Evolutionary conservation across 2,888 invertebrate genomes (phyloP).

Genomic region (Hydriomena furcata): DNA sequence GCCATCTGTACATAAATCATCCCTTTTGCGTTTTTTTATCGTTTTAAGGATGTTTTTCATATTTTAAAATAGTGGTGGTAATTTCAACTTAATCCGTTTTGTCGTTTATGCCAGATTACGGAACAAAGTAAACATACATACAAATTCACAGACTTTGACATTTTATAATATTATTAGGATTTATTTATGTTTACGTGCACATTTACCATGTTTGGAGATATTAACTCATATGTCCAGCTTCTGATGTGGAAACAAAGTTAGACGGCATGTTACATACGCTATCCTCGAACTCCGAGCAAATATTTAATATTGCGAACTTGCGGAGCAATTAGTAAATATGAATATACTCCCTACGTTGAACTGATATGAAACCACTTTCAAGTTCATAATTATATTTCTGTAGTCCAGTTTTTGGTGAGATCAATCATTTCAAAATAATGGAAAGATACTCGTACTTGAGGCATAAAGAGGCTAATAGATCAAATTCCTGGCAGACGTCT

Average conservation of each 20-base stretch:
- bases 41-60: no score
- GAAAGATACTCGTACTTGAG: conserved; percentile 2
- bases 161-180: no score
- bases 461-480: conserved; percentile 13
- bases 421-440: not conserved
- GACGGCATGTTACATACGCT: conserved; percentile 48
- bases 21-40: no score
- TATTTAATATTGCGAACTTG: conserved; percentile 33
- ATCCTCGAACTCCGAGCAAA: conserved; percentile 40
- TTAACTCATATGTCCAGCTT: conserved; percentile 34
- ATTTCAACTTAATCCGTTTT: no score
- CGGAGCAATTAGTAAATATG: conserved; percentile 32
- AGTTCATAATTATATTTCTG: no score
- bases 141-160: no score
- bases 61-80: no score
- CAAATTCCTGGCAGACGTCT: conserved; percentile 9
- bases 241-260: conserved; percentile 46
- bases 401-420: not conserved
- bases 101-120: no score
- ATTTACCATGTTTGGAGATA: conserved; percentile 1
- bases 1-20: no score
- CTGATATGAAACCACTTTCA: not conserved
- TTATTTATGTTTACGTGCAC: no score
- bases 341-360: not conserved
- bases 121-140: no score